Percentiles rank a stretch among this genome's conserved stretches.
Evolutionary conservation across 2,113 vertebrate species (phyloP).

Genomic region (Sinocyclocheilus anshuiensis): DNA sequence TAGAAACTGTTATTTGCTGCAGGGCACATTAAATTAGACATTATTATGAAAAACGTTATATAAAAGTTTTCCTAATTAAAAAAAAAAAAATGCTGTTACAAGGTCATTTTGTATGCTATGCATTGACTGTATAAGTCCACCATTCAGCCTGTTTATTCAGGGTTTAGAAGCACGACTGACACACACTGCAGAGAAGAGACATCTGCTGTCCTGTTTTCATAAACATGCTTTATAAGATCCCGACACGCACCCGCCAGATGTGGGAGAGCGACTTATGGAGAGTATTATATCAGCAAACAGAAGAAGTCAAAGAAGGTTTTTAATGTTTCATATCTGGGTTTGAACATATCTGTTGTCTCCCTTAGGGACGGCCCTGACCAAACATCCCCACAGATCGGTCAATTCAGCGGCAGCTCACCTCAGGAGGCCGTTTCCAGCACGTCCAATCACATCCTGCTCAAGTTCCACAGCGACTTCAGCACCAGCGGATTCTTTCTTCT

Average conservation of each 20-base stretch:
- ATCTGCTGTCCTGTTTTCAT: background rate
- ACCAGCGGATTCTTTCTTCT: slow-evolving; percentile 79
- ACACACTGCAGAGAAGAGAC: background rate
- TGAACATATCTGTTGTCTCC: background rate
- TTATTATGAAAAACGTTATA: background rate
- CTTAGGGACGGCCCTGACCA: slow-evolving; percentile 77
- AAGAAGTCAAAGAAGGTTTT: background rate
- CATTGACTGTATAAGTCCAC: background rate
- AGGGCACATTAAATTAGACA: background rate
- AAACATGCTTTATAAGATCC: background rate
- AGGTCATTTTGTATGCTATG: background rate
- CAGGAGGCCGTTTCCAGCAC: slow-evolving; percentile 73
- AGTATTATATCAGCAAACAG: background rate
- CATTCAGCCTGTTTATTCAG: background rate
- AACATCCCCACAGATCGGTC: slow-evolving; percentile 74
- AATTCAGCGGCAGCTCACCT: slow-evolving; percentile 72
- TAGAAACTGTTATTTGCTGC: background rate
- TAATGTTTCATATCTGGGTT: background rate
- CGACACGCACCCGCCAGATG: background rate
- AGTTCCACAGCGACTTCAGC: slow-evolving; percentile 81
- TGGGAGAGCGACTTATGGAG: background rate
- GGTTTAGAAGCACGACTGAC: background rate
- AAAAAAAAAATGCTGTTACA: background rate
- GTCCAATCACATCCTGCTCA: slow-evolving; percentile 77
- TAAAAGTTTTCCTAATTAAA: background rate